These are phyloP conservation scores for Panthera leo DNA, from an alignment of 2,113 vertebrate genomes.

Conservation along the genomic window DNA sequence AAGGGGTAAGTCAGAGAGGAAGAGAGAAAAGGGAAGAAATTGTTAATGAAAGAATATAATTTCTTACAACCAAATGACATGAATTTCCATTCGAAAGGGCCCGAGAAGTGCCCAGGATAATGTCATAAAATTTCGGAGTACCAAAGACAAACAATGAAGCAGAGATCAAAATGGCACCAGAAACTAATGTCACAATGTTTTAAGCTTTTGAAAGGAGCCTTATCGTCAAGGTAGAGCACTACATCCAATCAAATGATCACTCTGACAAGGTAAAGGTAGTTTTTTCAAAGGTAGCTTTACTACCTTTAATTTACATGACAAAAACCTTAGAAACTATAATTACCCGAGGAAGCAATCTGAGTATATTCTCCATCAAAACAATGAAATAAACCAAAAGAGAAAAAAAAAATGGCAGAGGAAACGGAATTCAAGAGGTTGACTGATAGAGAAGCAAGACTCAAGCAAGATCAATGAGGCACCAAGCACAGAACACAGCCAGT, in stretches of 20 bases:
- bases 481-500: neutral
- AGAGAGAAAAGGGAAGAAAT: neutral
- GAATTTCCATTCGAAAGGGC: neutral
- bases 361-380: neutral
- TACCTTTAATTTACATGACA: neutral
- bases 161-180: conserved; percentile 26
- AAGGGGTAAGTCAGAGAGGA: neutral
- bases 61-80: neutral
- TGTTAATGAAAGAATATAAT: neutral
- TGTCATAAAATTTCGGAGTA: conserved; percentile 9
- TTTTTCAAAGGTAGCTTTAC: too few relatives aligned
- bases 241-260: neutral
- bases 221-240: neutral
- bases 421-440: neutral
- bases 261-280: neutral
- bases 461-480: neutral
- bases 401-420: neutral
- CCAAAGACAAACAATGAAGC: neutral
- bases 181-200: neutral
- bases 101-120: neutral
- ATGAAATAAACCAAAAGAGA: neutral
- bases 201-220: neutral
- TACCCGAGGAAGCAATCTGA: neutral
- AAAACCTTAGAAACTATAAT: neutral
- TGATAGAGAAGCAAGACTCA: neutral